phyloP scores from a whole-genome alignment of 2,888 invertebrate genomes.

The Coenonympha glycerion region DNA sequence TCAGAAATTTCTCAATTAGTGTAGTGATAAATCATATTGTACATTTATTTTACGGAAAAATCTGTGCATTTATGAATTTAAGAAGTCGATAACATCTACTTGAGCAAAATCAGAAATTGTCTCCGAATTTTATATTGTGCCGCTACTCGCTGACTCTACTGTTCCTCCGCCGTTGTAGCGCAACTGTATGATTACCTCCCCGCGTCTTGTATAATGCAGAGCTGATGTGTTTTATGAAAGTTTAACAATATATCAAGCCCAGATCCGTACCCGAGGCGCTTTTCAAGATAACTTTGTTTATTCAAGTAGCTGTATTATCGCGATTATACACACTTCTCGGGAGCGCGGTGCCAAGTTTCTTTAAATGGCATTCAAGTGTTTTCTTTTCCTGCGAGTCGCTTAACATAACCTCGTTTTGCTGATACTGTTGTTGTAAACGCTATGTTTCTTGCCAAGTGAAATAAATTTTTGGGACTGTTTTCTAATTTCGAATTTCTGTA shows the following conservation, averaged over 20 bases:
- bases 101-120: too few species aligned
- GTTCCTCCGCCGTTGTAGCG: background rate
- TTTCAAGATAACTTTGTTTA: conserved; percentile 24
- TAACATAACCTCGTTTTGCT: conserved; percentile 19
- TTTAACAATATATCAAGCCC: conserved; percentile 31
- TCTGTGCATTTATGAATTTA: too few species aligned
- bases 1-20: too few species aligned
- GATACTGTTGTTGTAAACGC: conserved; percentile 4
- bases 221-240: conserved; percentile 44
- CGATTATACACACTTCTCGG: conserved; percentile 20
- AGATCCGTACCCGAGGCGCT: conserved; percentile 9
- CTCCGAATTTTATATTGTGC: too few species aligned
- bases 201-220: conserved; percentile 30
- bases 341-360: conserved; percentile 22
- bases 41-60: too few species aligned
- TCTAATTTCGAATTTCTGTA: background rate
- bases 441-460: conserved; percentile 3
- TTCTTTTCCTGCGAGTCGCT: conserved; percentile 15
- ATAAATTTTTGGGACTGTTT: background rate
- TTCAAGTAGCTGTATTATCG: conserved; percentile 25
- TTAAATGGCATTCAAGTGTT: conserved; percentile 23
- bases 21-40: too few species aligned
- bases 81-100: too few species aligned
- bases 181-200: background rate
- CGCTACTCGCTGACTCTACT: too few species aligned